These are phyloP conservation scores for Cryptosula pallasiana DNA, from an alignment of 2,888 invertebrate species.

Conservation along the genomic window DNA sequence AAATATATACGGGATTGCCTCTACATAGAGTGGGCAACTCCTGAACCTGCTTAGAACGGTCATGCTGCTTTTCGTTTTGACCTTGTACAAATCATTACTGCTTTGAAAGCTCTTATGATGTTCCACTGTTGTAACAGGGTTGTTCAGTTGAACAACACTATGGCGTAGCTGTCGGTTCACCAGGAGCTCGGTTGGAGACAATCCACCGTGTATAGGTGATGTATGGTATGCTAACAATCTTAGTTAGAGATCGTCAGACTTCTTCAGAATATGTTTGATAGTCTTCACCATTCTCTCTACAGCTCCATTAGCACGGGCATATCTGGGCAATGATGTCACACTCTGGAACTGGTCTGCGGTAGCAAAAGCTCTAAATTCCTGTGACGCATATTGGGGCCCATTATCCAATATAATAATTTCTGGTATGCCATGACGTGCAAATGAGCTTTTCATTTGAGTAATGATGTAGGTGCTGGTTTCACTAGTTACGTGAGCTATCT, in stretches of 20 bases:
- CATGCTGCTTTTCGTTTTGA: background rate
- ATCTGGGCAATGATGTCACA: slow-evolving; percentile 28
- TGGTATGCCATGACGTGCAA: slow-evolving; percentile 30
- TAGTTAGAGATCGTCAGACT: slow-evolving; percentile 32
- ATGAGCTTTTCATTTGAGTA: slow-evolving; percentile 30
- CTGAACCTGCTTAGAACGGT: background rate
- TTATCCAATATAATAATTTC: slow-evolving; percentile 28
- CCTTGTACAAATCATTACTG: background rate
- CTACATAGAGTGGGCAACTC: background rate
- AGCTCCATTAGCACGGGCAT: slow-evolving; percentile 30
- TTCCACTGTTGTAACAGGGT: background rate
- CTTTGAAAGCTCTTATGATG: background rate
- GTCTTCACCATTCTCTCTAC: slow-evolving; percentile 28
- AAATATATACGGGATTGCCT: background rate
- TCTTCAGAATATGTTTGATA: slow-evolving; percentile 33
- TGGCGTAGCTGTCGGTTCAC: background rate
- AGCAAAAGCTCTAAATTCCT: slow-evolving; percentile 28
- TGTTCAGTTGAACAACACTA: background rate
- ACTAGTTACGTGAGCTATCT: background rate
- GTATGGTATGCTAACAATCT: slow-evolving; percentile 24
- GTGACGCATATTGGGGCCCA: slow-evolving; percentile 27
- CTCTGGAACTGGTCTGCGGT: slow-evolving; percentile 28
- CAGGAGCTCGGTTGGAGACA: slow-evolving; percentile 21
- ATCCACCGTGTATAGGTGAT: slow-evolving; percentile 7
- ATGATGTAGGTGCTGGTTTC: slow-evolving; percentile 26